Conservation (phyloP, 2,797 vertebrate species). For the Emydoidea blandingii region DNA sequence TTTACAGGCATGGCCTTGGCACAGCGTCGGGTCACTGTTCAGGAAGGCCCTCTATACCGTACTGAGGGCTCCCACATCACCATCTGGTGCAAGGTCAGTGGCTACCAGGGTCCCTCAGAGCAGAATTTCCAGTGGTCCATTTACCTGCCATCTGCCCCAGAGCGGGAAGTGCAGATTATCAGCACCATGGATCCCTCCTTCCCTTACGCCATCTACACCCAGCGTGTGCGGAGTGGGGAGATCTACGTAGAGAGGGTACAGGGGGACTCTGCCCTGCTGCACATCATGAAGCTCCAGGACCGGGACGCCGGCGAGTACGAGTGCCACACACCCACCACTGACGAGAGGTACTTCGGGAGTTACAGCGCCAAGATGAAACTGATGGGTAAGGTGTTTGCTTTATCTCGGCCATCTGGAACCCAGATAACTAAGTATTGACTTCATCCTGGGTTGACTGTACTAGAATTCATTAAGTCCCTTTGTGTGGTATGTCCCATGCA, state of each 20-base stretch:
- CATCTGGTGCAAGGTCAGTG: slow-evolving; percentile 85
- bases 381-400: slow-evolving; percentile 74
- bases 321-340: slow-evolving; percentile 90
- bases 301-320: slow-evolving; percentile 90
- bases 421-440: accelerated
- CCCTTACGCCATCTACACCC: slow-evolving; percentile 86
- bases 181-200: slow-evolving; percentile 89
- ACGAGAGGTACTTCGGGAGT: slow-evolving; percentile 79
- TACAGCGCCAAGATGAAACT: slow-evolving; percentile 85
- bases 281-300: slow-evolving; percentile 89
- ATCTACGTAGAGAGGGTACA: slow-evolving; percentile 90
- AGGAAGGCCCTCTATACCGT: slow-evolving; percentile 83
- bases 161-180: slow-evolving; percentile 87
- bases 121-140: slow-evolving; percentile 84
- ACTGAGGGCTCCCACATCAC: slow-evolving; percentile 82
- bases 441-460: accelerated
- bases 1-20: slow-evolving; percentile 74
- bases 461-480: accelerated
- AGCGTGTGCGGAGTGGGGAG: slow-evolving; percentile 84
- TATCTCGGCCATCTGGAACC: accelerated
- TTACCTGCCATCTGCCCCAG: slow-evolving; percentile 74
- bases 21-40: slow-evolving; percentile 82
- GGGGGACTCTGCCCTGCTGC: slow-evolving; percentile 86
- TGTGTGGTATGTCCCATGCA: accelerated
- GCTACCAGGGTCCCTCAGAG: slow-evolving; percentile 78